These are phyloP conservation scores for Goniozus legneri DNA, from an alignment of 1,140 invertebrate genomes.

Conservation along the genomic window DNA sequence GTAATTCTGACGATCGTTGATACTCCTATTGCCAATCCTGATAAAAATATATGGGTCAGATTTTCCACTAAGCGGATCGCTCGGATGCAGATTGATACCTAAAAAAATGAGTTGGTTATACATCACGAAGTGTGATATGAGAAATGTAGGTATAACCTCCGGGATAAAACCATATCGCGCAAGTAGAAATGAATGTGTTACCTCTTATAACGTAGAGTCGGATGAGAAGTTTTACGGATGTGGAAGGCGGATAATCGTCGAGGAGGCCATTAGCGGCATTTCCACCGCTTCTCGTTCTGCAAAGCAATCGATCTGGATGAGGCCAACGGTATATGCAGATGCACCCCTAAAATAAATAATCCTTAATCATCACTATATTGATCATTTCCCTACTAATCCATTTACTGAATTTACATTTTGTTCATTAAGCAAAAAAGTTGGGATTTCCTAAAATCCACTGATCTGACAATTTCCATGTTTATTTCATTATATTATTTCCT, in stretches of 20 bases:
- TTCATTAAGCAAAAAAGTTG: too few species aligned
- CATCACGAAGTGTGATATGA: too few species aligned
- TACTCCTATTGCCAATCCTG: conserved; percentile 62
- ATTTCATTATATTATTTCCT: too few species aligned
- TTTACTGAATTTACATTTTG: too few species aligned
- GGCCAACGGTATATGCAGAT: conserved; percentile 49
- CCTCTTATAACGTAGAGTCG: conserved; percentile 77
- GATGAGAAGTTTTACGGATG: conserved; percentile 67
- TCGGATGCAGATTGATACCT: conserved; percentile 68
- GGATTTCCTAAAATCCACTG: too few species aligned
- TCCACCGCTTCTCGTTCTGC: conserved; percentile 39
- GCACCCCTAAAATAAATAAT: conserved; percentile 52
- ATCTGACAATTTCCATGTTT: too few species aligned
- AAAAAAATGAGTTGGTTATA: too few species aligned
- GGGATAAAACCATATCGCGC: too few species aligned
- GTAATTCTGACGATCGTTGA: conserved; percentile 72
- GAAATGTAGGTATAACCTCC: too few species aligned
- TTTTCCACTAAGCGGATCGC: conserved; percentile 66
- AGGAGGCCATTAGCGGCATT: conserved; percentile 55
- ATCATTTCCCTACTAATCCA: too few species aligned
- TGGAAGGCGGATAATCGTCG: conserved; percentile 64
- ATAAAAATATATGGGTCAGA: conserved; percentile 78
- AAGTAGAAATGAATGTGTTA: conserved; percentile 29
- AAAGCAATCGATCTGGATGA: conserved; percentile 30
- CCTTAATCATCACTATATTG: too few species aligned